Conservation (phyloP, 2,113 vertebrate species). For the Limnothrissa miodon region DNA sequence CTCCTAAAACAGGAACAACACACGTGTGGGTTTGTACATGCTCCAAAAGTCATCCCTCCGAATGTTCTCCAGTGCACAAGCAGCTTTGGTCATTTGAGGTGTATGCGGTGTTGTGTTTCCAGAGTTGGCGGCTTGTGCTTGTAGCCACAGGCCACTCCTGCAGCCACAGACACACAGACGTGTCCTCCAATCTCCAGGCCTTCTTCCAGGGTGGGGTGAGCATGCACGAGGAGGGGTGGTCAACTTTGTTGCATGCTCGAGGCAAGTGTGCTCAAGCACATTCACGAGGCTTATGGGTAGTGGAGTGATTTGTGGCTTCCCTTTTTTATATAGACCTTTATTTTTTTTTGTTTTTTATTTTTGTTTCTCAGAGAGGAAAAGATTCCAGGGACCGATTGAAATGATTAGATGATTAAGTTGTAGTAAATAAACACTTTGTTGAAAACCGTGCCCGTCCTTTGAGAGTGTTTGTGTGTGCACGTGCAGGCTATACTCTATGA, state of each 20-base stretch:
- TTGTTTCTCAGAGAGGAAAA: constrained; percentile 46
- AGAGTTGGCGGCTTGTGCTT: no score
- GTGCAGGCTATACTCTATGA: no score
- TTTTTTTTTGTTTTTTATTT: constrained; percentile 49
- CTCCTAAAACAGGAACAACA: not conserved
- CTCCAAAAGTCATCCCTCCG: no score
- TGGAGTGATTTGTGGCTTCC: constrained; percentile 33
- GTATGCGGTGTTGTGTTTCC: not conserved
- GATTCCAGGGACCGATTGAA: not conserved
- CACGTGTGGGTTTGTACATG: not conserved
- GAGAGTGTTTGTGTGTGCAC: constrained; percentile 62
- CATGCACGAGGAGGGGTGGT: not conserved
- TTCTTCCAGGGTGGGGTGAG: not conserved
- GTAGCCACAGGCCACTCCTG: no score
- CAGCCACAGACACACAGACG: no score
- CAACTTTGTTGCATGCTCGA: not conserved
- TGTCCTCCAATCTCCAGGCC: no score
- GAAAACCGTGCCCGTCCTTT: constrained; percentile 45
- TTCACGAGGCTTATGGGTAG: not conserved
- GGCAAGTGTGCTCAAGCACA: not conserved
- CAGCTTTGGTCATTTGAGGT: not conserved
- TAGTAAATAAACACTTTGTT: not conserved
- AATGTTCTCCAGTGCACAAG: not conserved
- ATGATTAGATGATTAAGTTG: not conserved
- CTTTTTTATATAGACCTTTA: constrained; percentile 17